Conservation (phyloP, 2,113 vertebrate species). For the Eidolon helvum region DNA sequence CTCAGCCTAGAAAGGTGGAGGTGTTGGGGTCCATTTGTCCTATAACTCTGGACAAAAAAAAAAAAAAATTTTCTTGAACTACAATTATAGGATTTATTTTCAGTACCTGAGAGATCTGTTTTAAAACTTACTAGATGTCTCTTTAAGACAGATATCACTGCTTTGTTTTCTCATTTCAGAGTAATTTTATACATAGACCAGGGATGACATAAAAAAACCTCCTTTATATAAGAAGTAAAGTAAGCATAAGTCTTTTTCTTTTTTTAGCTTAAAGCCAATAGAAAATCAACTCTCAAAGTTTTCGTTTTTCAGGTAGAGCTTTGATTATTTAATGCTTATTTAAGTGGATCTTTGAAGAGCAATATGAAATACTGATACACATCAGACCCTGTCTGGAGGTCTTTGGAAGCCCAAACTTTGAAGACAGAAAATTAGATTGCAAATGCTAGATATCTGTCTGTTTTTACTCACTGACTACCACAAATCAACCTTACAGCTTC, state of each 20-base stretch:
- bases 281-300: background rate
- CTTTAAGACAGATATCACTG: slow-evolving; percentile 21
- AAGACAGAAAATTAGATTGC: slow-evolving; percentile 27
- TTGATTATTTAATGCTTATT: background rate
- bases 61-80: background rate
- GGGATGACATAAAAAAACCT: background rate
- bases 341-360: background rate
- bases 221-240: background rate
- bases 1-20: background rate
- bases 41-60: background rate
- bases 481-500: background rate
- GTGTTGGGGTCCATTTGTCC: background rate
- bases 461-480: background rate
- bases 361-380: background rate
- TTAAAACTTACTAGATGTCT: background rate
- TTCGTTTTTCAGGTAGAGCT: background rate
- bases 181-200: background rate
- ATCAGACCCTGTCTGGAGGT: background rate
- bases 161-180: slow-evolving; percentile 14
- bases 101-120: background rate
- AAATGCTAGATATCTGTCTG: background rate
- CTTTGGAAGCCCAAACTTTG: slow-evolving; percentile 23
- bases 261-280: background rate
- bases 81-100: background rate
- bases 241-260: background rate